Conservation (phyloP, 2,113 vertebrate species). For the Merops nubicus region DNA sequence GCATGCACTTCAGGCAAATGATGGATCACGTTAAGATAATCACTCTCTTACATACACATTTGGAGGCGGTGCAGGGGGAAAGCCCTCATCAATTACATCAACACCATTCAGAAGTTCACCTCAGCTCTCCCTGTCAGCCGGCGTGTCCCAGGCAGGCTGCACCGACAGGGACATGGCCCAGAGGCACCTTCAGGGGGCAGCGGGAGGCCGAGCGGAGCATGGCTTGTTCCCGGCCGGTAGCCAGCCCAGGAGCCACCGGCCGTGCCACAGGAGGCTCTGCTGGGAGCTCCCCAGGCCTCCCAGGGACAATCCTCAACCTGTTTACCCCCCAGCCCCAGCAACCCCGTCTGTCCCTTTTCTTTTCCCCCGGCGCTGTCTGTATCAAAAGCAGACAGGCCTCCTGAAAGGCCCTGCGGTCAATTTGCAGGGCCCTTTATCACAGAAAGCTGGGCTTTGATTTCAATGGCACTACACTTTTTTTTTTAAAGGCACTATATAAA, state of each 20-base stretch:
- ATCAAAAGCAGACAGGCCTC: neutral
- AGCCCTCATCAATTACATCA: neutral
- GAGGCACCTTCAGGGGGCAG: no score
- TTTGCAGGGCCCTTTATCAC: neutral
- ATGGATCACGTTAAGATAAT: slow-evolving; percentile 18
- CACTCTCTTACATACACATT: neutral
- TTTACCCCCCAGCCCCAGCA: neutral
- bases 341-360: neutral
- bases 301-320: neutral
- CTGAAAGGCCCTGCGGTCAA: neutral
- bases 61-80: neutral
- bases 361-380: neutral
- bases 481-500: neutral
- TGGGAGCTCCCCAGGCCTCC: neutral
- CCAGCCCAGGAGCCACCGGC: no score
- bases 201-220: no score
- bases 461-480: neutral
- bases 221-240: no score
- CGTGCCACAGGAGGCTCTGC: no score
- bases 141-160: no score
- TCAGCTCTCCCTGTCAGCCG: neutral
- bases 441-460: neutral
- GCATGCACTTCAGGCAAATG: neutral
- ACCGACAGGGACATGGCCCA: neutral
- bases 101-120: neutral